Percentiles rank a stretch among this genome's conserved stretches.
These are phyloP conservation scores for Hippocampus zosterae DNA, from an alignment of 2,113 vertebrate species.

Conservation along the genomic window DNA sequence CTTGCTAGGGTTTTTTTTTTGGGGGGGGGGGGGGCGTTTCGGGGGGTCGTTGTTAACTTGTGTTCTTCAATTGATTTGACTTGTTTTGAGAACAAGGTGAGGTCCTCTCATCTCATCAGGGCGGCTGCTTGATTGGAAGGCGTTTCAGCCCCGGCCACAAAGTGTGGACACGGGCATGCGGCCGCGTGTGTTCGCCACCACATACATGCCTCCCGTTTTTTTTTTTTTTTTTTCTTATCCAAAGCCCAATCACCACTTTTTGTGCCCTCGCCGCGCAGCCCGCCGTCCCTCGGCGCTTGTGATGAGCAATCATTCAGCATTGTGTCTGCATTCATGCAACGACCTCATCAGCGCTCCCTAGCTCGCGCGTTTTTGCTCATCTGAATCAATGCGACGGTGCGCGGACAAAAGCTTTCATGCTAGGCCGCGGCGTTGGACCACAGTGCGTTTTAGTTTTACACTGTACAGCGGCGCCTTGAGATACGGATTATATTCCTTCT, in stretches of 20 bases:
- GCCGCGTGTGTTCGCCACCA: constrained; percentile 27
- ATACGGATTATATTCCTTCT: too few relatives aligned
- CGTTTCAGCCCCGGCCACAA: constrained; percentile 21
- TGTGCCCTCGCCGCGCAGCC: constrained; percentile 45
- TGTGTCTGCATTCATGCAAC: constrained; percentile 57
- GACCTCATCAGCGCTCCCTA: constrained; percentile 56
- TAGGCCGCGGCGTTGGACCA: constrained; percentile 28
- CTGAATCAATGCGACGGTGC: constrained; percentile 15
- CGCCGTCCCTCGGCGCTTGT: constrained; percentile 36
- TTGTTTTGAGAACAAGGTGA: constrained; percentile 62
- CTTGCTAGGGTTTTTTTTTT: background rate
- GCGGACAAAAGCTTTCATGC: constrained; percentile 35
- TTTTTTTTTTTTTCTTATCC: constrained; percentile 25
- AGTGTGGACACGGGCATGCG: constrained; percentile 10
- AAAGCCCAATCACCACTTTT: constrained; percentile 49
- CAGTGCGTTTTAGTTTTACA: background rate
- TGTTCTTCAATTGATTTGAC: constrained; percentile 66
- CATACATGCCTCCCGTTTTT: constrained; percentile 22
- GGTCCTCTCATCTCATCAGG: constrained; percentile 54
- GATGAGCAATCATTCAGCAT: constrained; percentile 70
- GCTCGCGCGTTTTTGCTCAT: constrained; percentile 36
- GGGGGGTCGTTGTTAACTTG: constrained; percentile 26
- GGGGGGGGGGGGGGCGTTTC: constrained; percentile 2
- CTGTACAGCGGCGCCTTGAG: too few relatives aligned
- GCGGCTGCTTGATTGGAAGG: constrained; percentile 57